phyloP scores from a whole-genome alignment of 1,140 invertebrate species.

The Pseudomyrmex cubaensis region DNA sequence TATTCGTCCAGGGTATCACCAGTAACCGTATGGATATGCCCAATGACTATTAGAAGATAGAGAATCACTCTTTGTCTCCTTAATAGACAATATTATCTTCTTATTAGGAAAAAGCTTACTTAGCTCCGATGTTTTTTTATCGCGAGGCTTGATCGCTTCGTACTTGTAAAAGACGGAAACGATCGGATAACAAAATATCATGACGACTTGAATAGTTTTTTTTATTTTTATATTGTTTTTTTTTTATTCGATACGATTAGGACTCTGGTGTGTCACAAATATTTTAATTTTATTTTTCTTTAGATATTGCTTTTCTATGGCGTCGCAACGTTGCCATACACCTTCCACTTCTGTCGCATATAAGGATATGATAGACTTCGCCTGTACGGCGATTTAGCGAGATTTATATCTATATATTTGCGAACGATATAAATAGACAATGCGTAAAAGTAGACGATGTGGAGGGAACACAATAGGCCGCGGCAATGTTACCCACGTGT shows the following conservation, averaged over 20 bases:
- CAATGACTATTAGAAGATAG: slow-evolving; percentile 37
- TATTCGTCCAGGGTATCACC: slow-evolving; percentile 46
- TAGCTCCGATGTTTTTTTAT: neutral
- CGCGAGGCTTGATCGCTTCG: neutral
- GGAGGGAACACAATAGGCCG: slow-evolving; percentile 34
- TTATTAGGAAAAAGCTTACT: no score
- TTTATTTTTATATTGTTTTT: no score
- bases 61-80: no score
- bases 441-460: slow-evolving; percentile 25
- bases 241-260: slow-evolving; percentile 30
- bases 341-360: neutral
- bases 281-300: neutral
- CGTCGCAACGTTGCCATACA: slow-evolving; percentile 23
- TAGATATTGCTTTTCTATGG: slow-evolving; percentile 51
- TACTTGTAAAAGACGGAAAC: slow-evolving; percentile 46
- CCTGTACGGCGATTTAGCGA: slow-evolving; percentile 29
- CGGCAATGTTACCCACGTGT: slow-evolving; percentile 10
- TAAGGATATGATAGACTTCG: slow-evolving; percentile 16
- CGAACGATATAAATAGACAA: slow-evolving; percentile 20
- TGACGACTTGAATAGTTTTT: slow-evolving; percentile 26
- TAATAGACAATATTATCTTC: no score
- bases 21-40: slow-evolving; percentile 43
- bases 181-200: slow-evolving; percentile 41
- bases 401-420: slow-evolving; percentile 34
- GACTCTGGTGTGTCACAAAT: slow-evolving; percentile 36